Conservation (phyloP, 2,888 invertebrate species). For the Crepidodera aurea region DNA sequence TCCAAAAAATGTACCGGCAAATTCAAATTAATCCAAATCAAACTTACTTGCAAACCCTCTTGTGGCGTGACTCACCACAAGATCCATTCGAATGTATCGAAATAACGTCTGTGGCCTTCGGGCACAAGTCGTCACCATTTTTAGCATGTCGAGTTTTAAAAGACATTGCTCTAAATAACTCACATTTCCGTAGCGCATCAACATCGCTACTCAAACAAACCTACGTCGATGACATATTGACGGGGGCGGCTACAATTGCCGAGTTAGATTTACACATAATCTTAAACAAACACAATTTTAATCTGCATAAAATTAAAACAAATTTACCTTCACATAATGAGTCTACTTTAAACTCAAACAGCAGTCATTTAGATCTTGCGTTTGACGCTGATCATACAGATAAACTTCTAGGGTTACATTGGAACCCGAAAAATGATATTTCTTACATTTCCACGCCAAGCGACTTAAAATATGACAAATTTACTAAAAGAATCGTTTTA, state of each 20-base stretch:
- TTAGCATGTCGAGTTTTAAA: not conserved
- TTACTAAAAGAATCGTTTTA: not conserved
- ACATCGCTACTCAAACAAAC: not conserved
- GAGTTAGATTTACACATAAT: not conserved
- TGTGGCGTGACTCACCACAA: not conserved
- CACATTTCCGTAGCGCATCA: not conserved
- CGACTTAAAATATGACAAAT: not conserved
- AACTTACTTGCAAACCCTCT: not conserved
- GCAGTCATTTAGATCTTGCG: not conserved
- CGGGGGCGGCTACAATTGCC: not conserved
- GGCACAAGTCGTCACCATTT: not conserved
- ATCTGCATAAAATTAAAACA: not conserved
- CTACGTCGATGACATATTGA: not conserved
- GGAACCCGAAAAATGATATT: not conserved
- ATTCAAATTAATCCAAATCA: not conserved
- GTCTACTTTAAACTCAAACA: not conserved
- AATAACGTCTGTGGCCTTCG: not conserved
- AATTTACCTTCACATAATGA: not conserved
- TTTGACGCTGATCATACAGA: not conserved
- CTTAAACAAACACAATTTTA: not conserved
- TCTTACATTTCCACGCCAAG: not conserved
- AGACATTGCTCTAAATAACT: not conserved
- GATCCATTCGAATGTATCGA: not conserved
- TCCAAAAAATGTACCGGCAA: slow-evolving; percentile 26
- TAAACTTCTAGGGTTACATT: not conserved